Conservation (phyloP, 2,113 vertebrate genomes). For the Myxocyprinus asiaticus region DNA sequence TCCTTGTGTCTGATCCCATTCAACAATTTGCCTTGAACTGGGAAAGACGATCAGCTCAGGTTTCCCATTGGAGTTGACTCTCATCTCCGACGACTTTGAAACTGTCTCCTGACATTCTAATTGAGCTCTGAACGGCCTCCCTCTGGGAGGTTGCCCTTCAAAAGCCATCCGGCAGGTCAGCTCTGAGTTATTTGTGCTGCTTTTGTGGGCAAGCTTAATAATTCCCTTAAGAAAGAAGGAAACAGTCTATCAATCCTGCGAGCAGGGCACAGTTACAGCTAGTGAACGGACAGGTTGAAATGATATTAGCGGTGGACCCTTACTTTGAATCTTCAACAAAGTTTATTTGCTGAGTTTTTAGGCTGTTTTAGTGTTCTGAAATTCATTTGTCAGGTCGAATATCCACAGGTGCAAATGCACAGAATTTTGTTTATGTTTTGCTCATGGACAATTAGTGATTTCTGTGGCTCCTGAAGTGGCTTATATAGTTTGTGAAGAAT, state of each 20-base stretch:
- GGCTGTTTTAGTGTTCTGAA: conserved; percentile 9
- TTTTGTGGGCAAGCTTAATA: conserved; percentile 66
- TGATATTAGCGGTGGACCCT: not conserved
- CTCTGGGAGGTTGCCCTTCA: conserved; percentile 66
- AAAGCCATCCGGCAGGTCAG: conserved; percentile 68
- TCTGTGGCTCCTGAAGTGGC: conserved; percentile 1
- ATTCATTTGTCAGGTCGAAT: not conserved
- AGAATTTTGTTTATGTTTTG: conserved; percentile 62
- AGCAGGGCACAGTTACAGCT: conserved; percentile 45
- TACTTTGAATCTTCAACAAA: not conserved
- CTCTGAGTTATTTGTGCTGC: conserved; percentile 67
- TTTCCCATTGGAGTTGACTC: conserved; percentile 74
- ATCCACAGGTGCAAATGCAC: conserved; percentile 73
- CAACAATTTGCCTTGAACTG: conserved; percentile 80
- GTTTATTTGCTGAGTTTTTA: too few species aligned
- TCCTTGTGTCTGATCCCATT: conserved; percentile 71
- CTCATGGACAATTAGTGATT: conserved; percentile 44
- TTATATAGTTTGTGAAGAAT: too few species aligned
- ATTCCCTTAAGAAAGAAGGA: conserved; percentile 74
- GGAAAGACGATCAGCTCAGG: conserved; percentile 77
- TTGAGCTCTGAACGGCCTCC: conserved; percentile 80
- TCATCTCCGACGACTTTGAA: conserved; percentile 75
- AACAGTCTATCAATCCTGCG: conserved; percentile 69
- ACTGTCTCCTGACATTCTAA: conserved; percentile 78
- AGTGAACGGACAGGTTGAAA: not conserved